Conservation (phyloP, 2,888 invertebrate species). For the Tachina lurida region DNA sequence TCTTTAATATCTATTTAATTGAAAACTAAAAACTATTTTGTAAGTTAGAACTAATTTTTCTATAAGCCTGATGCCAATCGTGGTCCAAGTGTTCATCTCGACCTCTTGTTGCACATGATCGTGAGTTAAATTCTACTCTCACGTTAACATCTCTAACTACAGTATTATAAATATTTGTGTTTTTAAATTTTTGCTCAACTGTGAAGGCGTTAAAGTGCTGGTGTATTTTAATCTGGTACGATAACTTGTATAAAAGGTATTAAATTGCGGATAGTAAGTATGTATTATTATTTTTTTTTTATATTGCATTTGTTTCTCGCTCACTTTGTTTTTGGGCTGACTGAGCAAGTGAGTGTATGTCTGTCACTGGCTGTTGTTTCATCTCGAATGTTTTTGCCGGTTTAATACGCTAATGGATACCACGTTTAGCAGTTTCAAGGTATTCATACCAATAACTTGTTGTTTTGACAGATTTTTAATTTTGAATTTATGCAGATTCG, state of each 20-base stretch:
- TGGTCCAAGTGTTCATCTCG: no score
- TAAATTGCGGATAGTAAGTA: constrained; percentile 47
- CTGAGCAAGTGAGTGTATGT: constrained; percentile 32
- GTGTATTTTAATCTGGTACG: constrained; percentile 40
- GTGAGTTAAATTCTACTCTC: not conserved
- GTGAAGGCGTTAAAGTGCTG: constrained; percentile 69
- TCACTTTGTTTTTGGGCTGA: constrained; percentile 28
- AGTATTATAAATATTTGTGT: constrained; percentile 1
- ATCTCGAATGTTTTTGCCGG: constrained; percentile 29
- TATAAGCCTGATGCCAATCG: no score
- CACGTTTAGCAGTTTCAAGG: constrained; percentile 60
- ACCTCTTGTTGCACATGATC: not conserved
- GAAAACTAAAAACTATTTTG: no score
- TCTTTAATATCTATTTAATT: no score
- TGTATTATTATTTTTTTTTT: constrained; percentile 5
- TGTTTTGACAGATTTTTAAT: constrained; percentile 73
- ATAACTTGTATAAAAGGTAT: constrained; percentile 58
- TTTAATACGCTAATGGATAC: constrained; percentile 49
- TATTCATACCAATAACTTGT: constrained; percentile 65
- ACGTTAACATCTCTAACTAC: not conserved
- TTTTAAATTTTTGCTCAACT: constrained; percentile 47
- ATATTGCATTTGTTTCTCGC: constrained; percentile 34
- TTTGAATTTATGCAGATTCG: constrained; percentile 73
- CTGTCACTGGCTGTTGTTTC: constrained; percentile 14
- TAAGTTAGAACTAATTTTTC: no score